These are phyloP conservation scores for Hippoglossus hippoglossus DNA, from an alignment of 2,797 vertebrate species.

Conservation along the genomic window DNA sequence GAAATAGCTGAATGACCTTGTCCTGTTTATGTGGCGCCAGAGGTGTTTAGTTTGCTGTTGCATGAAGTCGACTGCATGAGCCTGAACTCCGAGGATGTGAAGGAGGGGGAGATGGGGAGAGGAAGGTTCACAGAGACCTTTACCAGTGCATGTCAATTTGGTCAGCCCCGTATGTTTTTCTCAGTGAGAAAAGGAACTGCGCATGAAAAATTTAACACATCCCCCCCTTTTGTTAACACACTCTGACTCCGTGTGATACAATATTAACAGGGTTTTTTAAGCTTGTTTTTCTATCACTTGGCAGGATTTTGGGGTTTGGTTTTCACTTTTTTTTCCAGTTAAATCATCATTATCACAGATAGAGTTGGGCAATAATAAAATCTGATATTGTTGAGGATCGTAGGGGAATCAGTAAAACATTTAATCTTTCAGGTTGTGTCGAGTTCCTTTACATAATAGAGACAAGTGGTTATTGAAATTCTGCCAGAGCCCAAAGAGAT, in stretches of 20 bases:
- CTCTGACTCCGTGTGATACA: conserved; percentile 58
- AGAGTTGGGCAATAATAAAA: conserved; percentile 13
- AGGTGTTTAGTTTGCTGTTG: conserved; percentile 45
- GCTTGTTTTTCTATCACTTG: conserved; percentile 45
- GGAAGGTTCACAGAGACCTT: conserved; percentile 50
- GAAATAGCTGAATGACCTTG: conserved; percentile 55
- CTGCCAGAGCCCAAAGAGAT: no score
- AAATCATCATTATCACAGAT: conserved; percentile 19
- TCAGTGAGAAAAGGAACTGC: conserved; percentile 45
- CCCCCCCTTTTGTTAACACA: conserved; percentile 60
- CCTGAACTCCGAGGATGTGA: conserved; percentile 50
- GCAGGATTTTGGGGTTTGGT: background rate
- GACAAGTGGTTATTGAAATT: background rate
- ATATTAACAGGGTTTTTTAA: conserved; percentile 67
- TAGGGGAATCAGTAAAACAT: background rate
- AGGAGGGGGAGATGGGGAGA: conserved; percentile 1
- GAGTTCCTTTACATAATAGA: no score
- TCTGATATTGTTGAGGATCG: background rate
- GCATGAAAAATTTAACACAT: conserved; percentile 72
- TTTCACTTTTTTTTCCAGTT: conserved; percentile 11
- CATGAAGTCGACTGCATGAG: conserved; percentile 40
- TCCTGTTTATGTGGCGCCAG: conserved; percentile 33
- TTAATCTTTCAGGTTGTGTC: background rate
- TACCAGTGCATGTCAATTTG: conserved; percentile 58
- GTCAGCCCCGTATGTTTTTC: conserved; percentile 58